Percentiles rank a stretch among this genome's conserved stretches.
Conservation (phyloP, 2,888 invertebrate species). For the Perithous albicinctus region DNA sequence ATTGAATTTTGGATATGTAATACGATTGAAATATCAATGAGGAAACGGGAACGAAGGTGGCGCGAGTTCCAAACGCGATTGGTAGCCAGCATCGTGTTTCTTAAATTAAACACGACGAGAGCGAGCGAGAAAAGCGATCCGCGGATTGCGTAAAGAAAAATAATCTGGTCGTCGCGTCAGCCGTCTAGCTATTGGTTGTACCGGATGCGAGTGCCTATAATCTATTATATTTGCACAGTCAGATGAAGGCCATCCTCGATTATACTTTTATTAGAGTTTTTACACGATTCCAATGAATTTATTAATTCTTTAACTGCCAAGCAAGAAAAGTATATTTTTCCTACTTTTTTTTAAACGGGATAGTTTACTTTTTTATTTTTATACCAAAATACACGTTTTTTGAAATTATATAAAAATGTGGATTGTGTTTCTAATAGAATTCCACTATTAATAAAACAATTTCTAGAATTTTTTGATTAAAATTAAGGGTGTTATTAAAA, state of each 20-base stretch:
- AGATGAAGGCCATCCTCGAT: not conserved
- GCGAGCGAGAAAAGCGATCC: constrained; percentile 34
- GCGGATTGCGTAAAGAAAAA: constrained; percentile 60
- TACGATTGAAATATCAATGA: constrained; percentile 5
- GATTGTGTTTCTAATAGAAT: no score
- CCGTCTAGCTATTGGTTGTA: constrained; percentile 7
- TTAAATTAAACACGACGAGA: constrained; percentile 59
- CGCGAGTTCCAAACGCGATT: constrained; percentile 35
- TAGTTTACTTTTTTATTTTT: no score
- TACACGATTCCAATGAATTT: not conserved
- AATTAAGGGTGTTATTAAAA: no score
- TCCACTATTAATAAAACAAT: no score
- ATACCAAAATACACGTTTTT: no score
- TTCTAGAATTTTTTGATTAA: no score
- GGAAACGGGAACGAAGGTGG: constrained; percentile 15
- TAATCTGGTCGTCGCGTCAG: constrained; percentile 40
- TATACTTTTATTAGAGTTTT: not conserved
- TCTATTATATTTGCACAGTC: constrained; percentile 7
- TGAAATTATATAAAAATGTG: no score
- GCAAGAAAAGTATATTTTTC: no score
- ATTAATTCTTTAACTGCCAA: no score
- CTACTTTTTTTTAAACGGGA: no score
- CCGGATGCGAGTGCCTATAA: constrained; percentile 35
- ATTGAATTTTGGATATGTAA: constrained; percentile 1
- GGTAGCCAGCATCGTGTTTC: constrained; percentile 43